phyloP scores from a whole-genome alignment of 2,888 invertebrate species.

The Linnaemya tessellans region DNA sequence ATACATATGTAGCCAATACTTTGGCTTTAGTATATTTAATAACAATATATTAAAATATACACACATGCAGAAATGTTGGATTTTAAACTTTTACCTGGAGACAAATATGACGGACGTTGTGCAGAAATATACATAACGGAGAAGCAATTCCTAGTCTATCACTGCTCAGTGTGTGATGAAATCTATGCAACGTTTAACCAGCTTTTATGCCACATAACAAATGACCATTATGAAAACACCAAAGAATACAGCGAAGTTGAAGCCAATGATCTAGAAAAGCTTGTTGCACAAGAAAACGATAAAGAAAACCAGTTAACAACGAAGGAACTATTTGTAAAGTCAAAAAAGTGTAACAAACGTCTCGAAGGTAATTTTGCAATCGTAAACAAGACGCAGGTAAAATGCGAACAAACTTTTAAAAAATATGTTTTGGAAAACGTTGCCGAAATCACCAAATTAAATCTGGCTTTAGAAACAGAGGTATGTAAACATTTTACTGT shows the following conservation, averaged over 20 bases:
- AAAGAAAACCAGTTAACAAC: slow-evolving; percentile 13
- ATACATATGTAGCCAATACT: neutral
- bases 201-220: slow-evolving; percentile 58
- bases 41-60: neutral
- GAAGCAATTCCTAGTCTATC: slow-evolving; percentile 50
- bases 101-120: slow-evolving; percentile 56
- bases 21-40: neutral
- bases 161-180: slow-evolving; percentile 57
- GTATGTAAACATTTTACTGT: slow-evolving; percentile 2
- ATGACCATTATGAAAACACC: slow-evolving; percentile 47
- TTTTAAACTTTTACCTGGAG: slow-evolving; percentile 42
- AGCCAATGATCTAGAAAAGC: slow-evolving; percentile 2
- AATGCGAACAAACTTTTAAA: neutral
- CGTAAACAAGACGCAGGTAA: neutral
- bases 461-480: neutral
- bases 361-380: neutral
- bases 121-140: slow-evolving; percentile 63
- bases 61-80: slow-evolving; percentile 37
- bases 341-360: neutral
- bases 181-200: slow-evolving; percentile 44
- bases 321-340: neutral
- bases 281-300: neutral
- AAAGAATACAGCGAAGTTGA: slow-evolving; percentile 31
- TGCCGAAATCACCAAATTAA: neutral
- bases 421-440: neutral